A percentile compares a stretch with the other conserved stretches of the same genome.
Conservation (phyloP, 1,140 invertebrate genomes). For the Panagrolaimus sp. region DNA sequence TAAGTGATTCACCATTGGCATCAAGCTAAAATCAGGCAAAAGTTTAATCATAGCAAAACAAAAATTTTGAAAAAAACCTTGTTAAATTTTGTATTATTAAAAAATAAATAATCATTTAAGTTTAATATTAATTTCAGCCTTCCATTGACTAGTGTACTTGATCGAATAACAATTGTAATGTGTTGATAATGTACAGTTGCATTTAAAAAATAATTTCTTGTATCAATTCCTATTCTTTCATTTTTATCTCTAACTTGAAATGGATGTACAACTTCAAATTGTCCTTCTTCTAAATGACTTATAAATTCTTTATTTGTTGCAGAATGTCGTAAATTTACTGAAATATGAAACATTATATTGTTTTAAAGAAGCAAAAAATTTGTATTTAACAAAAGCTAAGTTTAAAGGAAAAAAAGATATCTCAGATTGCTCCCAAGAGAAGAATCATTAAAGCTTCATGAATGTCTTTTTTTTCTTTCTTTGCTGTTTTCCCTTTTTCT, state of each 20-base stretch:
- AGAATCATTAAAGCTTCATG: no score
- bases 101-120: conserved; percentile 51
- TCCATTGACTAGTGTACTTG: conserved; percentile 21
- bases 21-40: conserved; percentile 38
- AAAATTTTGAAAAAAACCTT: conserved; percentile 30
- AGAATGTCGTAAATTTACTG: conserved; percentile 49
- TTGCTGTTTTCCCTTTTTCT: no score
- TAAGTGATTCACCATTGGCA: conserved; percentile 35
- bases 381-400: no score
- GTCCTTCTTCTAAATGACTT: conserved; percentile 41
- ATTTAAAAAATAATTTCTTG: conserved; percentile 55
- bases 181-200: conserved; percentile 51
- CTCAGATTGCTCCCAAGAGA: no score
- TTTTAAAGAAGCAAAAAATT: no score
- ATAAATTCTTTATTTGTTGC: conserved; percentile 54
- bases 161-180: conserved; percentile 48
- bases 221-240: conserved; percentile 57
- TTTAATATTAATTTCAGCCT: conserved; percentile 49
- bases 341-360: conserved; percentile 13
- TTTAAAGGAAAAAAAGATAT: no score
- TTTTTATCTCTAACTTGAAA: conserved; percentile 58
- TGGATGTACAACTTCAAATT: conserved; percentile 52
- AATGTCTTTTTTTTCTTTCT: no score
- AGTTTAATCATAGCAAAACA: neutral
- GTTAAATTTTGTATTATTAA: conserved; percentile 50